Percentiles rank a stretch among this genome's conserved stretches.
phyloP scores from a whole-genome alignment of 2,113 vertebrate species.

The Orthonyx spaldingii region DNA sequence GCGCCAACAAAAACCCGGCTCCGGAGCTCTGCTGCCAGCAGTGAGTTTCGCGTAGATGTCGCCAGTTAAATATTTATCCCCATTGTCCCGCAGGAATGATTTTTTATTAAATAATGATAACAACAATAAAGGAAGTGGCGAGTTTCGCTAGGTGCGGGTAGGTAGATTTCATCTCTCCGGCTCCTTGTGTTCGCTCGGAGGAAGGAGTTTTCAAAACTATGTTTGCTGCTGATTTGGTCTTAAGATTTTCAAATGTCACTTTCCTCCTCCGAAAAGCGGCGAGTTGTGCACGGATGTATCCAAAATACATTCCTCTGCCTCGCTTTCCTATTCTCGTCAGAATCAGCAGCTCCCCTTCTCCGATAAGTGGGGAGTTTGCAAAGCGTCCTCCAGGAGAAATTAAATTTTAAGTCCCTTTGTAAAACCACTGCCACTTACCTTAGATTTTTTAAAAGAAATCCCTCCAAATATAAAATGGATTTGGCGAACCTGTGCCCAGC shows the following conservation, averaged over 20 bases:
- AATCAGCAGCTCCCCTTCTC: background rate
- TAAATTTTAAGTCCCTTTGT: background rate
- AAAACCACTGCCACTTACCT: background rate
- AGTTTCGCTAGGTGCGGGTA: background rate
- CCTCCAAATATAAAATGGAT: background rate
- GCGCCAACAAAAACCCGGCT: background rate
- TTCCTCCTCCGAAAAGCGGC: background rate
- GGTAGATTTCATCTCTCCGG: background rate
- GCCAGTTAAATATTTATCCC: constrained; percentile 3
- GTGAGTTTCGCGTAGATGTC: background rate
- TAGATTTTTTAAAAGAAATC: background rate
- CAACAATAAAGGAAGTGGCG: background rate
- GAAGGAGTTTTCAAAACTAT: constrained; percentile 50
- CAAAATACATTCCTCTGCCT: background rate
- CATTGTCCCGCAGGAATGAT: background rate
- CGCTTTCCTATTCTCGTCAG: background rate
- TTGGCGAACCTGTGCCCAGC: background rate
- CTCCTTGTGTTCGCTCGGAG: background rate
- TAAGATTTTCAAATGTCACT: background rate
- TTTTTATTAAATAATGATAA: background rate
- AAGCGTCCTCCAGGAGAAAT: background rate
- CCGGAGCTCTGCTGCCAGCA: constrained; percentile 13
- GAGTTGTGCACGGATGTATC: background rate
- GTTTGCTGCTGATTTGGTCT: constrained; percentile 10
- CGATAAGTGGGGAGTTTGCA: background rate